Evolutionary conservation across 2,797 vertebrate species (phyloP).

Genomic region (Ctenopoma multispine): DNA sequence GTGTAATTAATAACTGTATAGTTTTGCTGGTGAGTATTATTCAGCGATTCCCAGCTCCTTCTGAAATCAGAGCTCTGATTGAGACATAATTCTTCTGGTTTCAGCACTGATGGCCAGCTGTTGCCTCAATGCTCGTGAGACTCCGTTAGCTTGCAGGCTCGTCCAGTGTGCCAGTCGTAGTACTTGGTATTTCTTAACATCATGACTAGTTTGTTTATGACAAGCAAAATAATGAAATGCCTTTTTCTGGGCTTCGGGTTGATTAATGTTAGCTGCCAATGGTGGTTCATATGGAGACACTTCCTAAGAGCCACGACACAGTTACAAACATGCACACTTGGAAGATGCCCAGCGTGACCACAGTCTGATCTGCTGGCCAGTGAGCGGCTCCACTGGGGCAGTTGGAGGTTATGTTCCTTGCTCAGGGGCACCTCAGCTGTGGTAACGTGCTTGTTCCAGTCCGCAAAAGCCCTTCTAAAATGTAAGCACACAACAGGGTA

Average conservation of each 20-base stretch:
- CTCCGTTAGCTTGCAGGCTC: conserved; percentile 1
- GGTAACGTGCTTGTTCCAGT: conserved; percentile 6
- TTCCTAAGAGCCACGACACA: not conserved
- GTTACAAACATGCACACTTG: conserved; percentile 23
- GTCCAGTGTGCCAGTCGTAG: conserved; percentile 5
- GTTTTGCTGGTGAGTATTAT: not conserved
- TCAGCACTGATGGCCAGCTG: conserved; percentile 21
- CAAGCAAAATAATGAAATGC: not conserved
- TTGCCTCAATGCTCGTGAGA: conserved; percentile 8
- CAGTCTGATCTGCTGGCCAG: conserved; percentile 29
- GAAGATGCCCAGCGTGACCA: conserved; percentile 39
- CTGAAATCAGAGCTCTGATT: conserved; percentile 22
- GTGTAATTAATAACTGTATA: not conserved
- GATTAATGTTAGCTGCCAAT: conserved; percentile 16
- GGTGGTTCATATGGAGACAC: conserved; percentile 9
- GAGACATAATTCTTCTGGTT: conserved; percentile 23
- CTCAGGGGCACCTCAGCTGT: conserved; percentile 21
- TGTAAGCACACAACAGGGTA: not conserved
- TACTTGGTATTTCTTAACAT: conserved; percentile 39
- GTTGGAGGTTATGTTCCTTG: conserved; percentile 14
- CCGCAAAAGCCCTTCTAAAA: conserved; percentile 8
- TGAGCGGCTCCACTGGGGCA: conserved; percentile 17
- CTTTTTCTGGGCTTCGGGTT: not conserved
- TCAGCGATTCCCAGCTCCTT: conserved; percentile 1
- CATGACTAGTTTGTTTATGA: conserved; percentile 37